Conservation (phyloP, 1,140 invertebrate genomes). For the Lanistes nyassanus region DNA sequence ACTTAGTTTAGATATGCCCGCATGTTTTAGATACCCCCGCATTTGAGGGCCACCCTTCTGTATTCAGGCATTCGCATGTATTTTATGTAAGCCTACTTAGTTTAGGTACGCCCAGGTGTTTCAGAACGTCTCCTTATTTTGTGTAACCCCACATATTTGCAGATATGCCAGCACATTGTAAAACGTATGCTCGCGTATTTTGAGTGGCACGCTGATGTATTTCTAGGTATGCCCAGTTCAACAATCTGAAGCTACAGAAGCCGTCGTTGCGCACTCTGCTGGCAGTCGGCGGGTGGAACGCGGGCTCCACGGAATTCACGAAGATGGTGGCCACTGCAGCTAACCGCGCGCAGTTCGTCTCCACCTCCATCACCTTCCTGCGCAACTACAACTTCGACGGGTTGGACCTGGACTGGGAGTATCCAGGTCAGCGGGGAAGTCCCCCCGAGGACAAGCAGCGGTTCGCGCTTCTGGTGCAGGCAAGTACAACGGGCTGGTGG, state of each 20-base stretch:
- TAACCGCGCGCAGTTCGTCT: conserved; percentile 44
- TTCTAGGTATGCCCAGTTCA: conserved; percentile 89
- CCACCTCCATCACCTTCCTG: conserved; percentile 81
- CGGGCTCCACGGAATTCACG: conserved; percentile 80
- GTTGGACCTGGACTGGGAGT: conserved; percentile 96
- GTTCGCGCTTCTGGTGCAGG: conserved; percentile 88
- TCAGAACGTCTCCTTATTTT: too few species aligned
- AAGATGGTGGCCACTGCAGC: conserved; percentile 42
- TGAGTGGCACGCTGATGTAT: too few species aligned
- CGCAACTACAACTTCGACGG: conserved; percentile 94
- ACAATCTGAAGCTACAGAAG: conserved; percentile 89
- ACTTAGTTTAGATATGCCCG: too few species aligned
- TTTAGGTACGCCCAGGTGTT: too few species aligned
- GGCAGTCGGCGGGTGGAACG: conserved; percentile 96
- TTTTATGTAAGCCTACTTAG: background rate
- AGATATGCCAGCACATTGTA: background rate
- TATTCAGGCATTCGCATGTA: background rate
- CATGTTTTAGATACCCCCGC: background rate
- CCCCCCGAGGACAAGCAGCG: conserved; percentile 89
- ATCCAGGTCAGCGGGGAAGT: conserved; percentile 89
- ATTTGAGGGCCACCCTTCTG: background rate
- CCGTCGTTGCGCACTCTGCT: conserved; percentile 91
- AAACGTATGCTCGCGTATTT: background rate
- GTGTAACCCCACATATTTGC: too few species aligned
- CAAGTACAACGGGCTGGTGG: too few species aligned